Evolutionary conservation across 2,888 invertebrate genomes (phyloP).

Genomic region (Agonopterix alstromeriana): DNA sequence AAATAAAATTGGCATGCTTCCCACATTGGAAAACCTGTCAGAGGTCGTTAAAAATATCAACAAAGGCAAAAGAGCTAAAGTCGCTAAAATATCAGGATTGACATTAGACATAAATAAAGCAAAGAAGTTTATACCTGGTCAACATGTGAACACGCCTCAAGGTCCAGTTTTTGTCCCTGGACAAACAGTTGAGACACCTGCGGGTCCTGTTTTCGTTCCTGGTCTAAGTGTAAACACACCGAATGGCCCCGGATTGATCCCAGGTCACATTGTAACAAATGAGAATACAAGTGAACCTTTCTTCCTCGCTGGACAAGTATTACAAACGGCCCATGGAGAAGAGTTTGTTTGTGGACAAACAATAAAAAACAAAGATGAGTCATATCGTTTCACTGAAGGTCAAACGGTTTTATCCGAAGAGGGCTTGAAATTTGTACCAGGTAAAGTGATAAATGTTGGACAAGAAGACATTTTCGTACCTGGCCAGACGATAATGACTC

Average conservation of each 20-base stretch:
- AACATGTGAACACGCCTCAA: constrained; percentile 82
- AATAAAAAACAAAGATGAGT: constrained; percentile 73
- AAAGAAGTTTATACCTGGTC: constrained; percentile 82
- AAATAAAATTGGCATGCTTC: constrained; percentile 75
- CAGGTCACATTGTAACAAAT: constrained; percentile 82
- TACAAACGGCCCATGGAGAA: constrained; percentile 75
- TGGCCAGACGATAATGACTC: constrained; percentile 78
- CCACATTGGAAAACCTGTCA: constrained; percentile 79
- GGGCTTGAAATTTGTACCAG: constrained; percentile 79
- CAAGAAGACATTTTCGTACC: constrained; percentile 75
- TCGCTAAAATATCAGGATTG: constrained; percentile 80
- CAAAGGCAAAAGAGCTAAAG: constrained; percentile 74
- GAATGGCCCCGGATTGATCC: constrained; percentile 81
- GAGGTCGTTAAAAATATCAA: constrained; percentile 79
- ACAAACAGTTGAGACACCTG: constrained; percentile 82
- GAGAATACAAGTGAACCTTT: constrained; percentile 76
- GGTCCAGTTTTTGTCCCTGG: constrained; percentile 86
- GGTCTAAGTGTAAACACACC: constrained; percentile 84
- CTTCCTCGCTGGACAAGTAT: constrained; percentile 83
- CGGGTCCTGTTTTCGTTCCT: constrained; percentile 82
- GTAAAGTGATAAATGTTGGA: constrained; percentile 68
- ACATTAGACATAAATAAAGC: constrained; percentile 81
- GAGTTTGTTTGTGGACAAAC: constrained; percentile 81
- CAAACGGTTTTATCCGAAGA: constrained; percentile 79
- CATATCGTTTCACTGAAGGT: constrained; percentile 76